These are phyloP conservation scores for Aphodius granarius DNA, from an alignment of 2,888 invertebrate species.

Conservation along the genomic window DNA sequence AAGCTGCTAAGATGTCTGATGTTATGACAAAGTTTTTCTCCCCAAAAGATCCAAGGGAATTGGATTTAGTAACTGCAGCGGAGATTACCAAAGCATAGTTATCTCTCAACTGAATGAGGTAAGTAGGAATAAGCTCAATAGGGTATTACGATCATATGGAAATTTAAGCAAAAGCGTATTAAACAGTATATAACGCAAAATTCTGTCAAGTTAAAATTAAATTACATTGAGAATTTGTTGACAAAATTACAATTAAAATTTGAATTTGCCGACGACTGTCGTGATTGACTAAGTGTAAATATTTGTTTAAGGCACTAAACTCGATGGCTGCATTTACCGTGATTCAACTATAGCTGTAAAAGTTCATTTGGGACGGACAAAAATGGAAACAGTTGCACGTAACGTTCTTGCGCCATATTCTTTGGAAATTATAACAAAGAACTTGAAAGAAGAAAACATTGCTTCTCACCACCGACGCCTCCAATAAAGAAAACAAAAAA, in stretches of 20 bases:
- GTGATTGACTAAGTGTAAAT: too few species aligned
- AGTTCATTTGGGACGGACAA: not conserved
- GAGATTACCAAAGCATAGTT: not conserved
- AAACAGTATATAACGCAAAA: conserved; percentile 1
- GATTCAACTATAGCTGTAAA: conserved; percentile 1
- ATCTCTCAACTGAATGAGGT: conserved; percentile 15
- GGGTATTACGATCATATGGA: too few species aligned
- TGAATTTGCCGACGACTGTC: too few species aligned
- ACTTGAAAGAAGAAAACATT: too few species aligned
- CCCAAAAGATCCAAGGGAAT: conserved; percentile 6
- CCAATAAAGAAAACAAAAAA: too few species aligned
- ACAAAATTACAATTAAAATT: too few species aligned
- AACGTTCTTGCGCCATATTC: too few species aligned
- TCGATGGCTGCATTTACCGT: conserved; percentile 1
- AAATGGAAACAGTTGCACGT: not conserved
- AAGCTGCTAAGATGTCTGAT: conserved; percentile 13
- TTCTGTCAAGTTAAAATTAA: too few species aligned
- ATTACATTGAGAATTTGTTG: too few species aligned
- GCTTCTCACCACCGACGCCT: too few species aligned
- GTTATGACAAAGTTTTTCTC: conserved; percentile 7
- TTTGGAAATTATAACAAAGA: too few species aligned
- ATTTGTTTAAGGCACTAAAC: conserved; percentile 9
- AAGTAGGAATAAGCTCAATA: conserved; percentile 8
- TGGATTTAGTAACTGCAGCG: conserved; percentile 4
- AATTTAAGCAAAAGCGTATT: too few species aligned